phyloP scores from a whole-genome alignment of 2,797 vertebrate genomes.

The Lophius americanus region DNA sequence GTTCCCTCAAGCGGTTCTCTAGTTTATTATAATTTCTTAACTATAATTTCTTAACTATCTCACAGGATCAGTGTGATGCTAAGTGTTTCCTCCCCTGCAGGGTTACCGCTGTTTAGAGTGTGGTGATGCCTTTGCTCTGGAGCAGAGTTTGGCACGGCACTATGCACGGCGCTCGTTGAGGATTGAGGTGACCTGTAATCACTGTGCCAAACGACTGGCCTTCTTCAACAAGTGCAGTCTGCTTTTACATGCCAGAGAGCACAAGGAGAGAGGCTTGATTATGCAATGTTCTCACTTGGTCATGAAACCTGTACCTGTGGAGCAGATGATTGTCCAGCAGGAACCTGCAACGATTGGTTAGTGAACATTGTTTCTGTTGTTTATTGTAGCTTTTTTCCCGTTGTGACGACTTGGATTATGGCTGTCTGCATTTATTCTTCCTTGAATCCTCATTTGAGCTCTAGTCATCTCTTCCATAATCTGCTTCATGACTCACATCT shows the following conservation, averaged over 20 bases:
- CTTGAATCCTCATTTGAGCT: conserved; percentile 14
- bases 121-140: conserved; percentile 92
- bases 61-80: not conserved
- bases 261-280: conserved; percentile 95
- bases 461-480: conserved; percentile 31
- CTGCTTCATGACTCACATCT: conserved; percentile 36
- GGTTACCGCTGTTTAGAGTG: conserved; percentile 97
- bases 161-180: conserved; percentile 95
- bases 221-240: conserved; percentile 99
- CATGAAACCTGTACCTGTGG: conserved; percentile 92
- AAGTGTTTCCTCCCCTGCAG: conserved; percentile 15
- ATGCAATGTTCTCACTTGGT: conserved; percentile 99
- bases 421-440: not conserved
- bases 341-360: conserved; percentile 83
- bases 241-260: conserved; percentile 93
- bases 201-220: conserved; percentile 92
- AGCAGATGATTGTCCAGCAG: conserved; percentile 94
- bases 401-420: not conserved
- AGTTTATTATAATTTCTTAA: not conserved
- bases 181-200: conserved; percentile 98
- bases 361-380: conserved; percentile 15
- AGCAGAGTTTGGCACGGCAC: conserved; percentile 92
- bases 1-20: too few relatives aligned
- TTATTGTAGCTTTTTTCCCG: not conserved
- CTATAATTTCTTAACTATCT: not conserved